Base-by-base conservation (phyloP, 2,888 invertebrate species). In the Leucophenga maculata region DNA sequence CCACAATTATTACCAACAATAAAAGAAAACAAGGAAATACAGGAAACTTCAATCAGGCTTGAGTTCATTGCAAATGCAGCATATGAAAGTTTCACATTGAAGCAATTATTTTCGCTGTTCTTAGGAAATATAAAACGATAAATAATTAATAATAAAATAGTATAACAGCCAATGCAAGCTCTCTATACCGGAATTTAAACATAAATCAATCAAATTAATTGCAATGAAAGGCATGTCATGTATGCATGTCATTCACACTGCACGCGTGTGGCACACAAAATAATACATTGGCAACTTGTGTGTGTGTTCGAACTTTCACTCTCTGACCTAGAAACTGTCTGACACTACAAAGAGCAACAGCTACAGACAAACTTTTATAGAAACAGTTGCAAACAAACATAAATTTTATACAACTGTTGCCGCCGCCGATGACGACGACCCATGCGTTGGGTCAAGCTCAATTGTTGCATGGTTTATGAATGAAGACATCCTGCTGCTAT, bases 371-470 rank as follows among this genome's bases (percentile, higher is more conserved):
- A 18, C 3, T 50, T n/a, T 4, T 18, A 50, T 18, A 50, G 16
- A 50, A 22, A 13, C 52, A 16, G 52, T n/a, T 16, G 52, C 52
- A 13, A 22, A 18, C 18, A 60, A 9, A 39, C 60, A 46, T 62
- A 62, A 62, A 46, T 46, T 62, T 44, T 11, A 9, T 20, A 22
- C 20, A 62, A 62, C 62, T 46, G 62, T 62, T 62, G 62, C 62
- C 55, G 13, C 6, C 18, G n/a, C 55, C 9, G 20, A 6, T 60
- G 39, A 60, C 44, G 16, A 9, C n/a, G 11, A 44, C 20, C 4
- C 20, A 55, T 55, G 55, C 55, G 8, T 13, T 57, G 31, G 62
- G 62, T 62, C 44, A 46, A 22, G 22, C 18, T 22, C 4, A 18
- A 55, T 6, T 13, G 22, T 39, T 39, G 39, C 4, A 60, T 18